Evolutionary conservation across 2,797 vertebrate species (phyloP).

Genomic region (Anableps anableps): DNA sequence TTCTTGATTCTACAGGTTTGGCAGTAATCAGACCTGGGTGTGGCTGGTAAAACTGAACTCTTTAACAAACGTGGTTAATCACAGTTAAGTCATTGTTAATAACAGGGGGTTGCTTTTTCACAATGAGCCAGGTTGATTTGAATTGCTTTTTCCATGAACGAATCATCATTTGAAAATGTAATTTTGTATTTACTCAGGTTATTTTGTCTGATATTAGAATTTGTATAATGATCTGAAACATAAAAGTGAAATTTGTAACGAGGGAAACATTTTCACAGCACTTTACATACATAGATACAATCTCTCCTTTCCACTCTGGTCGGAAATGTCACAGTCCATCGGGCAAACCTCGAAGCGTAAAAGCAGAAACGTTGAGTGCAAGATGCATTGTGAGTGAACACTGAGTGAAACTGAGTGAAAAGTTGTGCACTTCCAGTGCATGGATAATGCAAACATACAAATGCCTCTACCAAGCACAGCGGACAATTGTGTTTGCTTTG

Average conservation of each 20-base stretch:
- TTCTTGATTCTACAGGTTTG: neutral
- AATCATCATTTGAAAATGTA: neutral
- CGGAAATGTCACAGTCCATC: slow-evolving; percentile 12
- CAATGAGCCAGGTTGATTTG: neutral
- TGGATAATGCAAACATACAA: slow-evolving; percentile 16
- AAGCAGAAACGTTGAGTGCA: neutral
- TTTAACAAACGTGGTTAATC: neutral
- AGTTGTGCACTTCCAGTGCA: slow-evolving; percentile 1
- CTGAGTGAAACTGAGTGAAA: slow-evolving; percentile 23
- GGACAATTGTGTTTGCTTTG: slow-evolving; percentile 7
- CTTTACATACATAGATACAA: neutral
- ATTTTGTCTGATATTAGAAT: neutral
- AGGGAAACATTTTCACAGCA: neutral
- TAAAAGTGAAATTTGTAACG: neutral
- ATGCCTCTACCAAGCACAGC: slow-evolving; percentile 11
- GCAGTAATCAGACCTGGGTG: neutral
- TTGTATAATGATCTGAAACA: neutral
- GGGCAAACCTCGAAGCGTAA: slow-evolving; percentile 5
- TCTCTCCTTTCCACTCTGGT: neutral
- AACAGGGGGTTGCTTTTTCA: neutral
- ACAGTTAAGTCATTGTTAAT: neutral
- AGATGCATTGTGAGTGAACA: slow-evolving; percentile 1
- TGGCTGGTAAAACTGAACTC: neutral
- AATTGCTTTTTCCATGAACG: neutral
- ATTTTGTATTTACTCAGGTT: neutral